phyloP scores from a whole-genome alignment of 2,797 vertebrate species.

The Myotis findleyi region DNA sequence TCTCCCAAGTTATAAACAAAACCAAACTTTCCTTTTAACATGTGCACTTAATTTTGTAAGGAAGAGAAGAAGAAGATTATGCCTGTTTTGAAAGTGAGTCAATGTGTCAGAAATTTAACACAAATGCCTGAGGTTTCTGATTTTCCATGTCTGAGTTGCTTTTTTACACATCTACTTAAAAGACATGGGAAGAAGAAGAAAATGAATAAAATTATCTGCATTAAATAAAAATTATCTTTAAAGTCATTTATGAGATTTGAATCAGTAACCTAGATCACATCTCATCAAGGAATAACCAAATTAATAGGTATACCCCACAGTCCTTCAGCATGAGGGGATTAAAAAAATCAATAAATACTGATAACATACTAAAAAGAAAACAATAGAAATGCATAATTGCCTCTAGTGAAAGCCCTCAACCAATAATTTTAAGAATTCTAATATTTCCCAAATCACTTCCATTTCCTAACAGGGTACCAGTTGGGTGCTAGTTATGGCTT shows the following conservation, averaged over 20 bases:
- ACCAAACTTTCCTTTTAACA: neutral
- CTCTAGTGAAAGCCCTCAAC: neutral
- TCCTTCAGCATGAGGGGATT: neutral
- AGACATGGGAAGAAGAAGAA: neutral
- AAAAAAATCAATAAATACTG: neutral
- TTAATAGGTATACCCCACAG: neutral
- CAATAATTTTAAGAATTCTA: neutral
- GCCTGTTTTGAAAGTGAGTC: neutral
- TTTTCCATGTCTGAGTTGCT: neutral
- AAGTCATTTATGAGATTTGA: neutral
- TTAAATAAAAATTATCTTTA: slow-evolving; percentile 8
- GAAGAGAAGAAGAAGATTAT: neutral
- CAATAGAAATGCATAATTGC: neutral
- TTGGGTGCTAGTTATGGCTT: neutral
- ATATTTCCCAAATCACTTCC: neutral
- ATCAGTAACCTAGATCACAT: neutral
- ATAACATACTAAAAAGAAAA: neutral
- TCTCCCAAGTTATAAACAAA: neutral
- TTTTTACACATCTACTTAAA: neutral
- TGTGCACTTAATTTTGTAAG: neutral
- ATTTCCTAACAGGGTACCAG: neutral
- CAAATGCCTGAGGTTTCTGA: neutral
- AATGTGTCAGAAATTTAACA: neutral
- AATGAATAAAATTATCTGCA: neutral
- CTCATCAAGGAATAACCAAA: neutral